These are phyloP conservation scores for Rhizoglyphus robini DNA, from an alignment of 1,140 invertebrate species.

Conservation along the genomic window DNA sequence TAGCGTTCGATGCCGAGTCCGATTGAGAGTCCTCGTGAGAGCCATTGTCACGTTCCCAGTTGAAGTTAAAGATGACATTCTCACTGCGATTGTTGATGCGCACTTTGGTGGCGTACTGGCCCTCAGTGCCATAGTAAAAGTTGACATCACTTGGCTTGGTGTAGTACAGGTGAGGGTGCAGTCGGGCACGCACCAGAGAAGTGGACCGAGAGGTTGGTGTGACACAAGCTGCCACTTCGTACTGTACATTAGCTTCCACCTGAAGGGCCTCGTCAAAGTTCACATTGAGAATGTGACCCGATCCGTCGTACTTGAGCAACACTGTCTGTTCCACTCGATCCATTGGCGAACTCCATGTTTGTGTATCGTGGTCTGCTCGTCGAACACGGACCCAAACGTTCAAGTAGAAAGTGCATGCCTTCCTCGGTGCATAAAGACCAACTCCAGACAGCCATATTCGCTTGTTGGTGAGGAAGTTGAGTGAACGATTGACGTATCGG, in stretches of 20 bases:
- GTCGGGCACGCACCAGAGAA: not conserved
- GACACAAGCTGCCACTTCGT: constrained; percentile 2
- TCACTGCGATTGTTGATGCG: not conserved
- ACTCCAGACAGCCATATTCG: constrained; percentile 7
- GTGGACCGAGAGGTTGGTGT: not conserved
- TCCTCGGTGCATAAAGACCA: constrained; percentile 16
- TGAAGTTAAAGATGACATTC: constrained; percentile 17
- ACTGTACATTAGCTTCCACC: constrained; percentile 7
- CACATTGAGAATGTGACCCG: not conserved
- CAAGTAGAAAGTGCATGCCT: constrained; percentile 11
- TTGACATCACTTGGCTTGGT: constrained; percentile 9
- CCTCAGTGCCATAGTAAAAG: constrained; percentile 17
- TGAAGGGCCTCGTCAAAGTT: constrained; percentile 12
- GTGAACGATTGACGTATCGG: constrained; percentile 1
- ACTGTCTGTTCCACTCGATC: not conserved
- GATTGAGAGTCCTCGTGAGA: constrained; percentile 2
- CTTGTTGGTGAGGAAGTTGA: constrained; percentile 9
- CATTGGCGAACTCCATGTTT: not conserved
- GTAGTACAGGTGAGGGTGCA: constrained; percentile 10
- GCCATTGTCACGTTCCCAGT: constrained; percentile 1
- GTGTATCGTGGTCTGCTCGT: not conserved
- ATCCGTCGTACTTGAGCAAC: constrained; percentile 6
- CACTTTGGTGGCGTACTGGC: constrained; percentile 10
- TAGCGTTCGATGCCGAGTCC: not conserved
- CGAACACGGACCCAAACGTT: constrained; percentile 2